These are phyloP conservation scores for Liposcelis brunnea DNA, from an alignment of 2,888 invertebrate species.

Conservation along the genomic window DNA sequence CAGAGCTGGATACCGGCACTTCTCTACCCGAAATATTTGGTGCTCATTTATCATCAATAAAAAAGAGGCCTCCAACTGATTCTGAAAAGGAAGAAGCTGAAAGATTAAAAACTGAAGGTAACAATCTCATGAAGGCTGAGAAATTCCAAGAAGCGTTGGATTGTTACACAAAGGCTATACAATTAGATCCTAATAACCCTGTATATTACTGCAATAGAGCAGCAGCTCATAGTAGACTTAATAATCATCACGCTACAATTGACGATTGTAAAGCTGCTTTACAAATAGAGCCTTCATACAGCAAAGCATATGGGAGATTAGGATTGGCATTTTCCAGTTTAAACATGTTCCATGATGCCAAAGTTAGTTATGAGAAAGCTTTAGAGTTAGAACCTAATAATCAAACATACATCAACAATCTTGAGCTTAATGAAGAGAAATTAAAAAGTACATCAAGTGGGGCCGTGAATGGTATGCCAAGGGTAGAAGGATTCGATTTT, in stretches of 20 bases:
- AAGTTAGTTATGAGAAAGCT: slow-evolving; percentile 72
- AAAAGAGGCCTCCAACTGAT: not conserved
- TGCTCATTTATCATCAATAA: slow-evolving; percentile 1
- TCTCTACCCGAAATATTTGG: slow-evolving; percentile 28
- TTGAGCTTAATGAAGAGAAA: slow-evolving; percentile 62
- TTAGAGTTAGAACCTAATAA: slow-evolving; percentile 83
- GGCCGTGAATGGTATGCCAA: not conserved
- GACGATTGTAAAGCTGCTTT: slow-evolving; percentile 83
- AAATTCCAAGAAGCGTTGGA: slow-evolving; percentile 64
- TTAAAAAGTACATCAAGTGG: slow-evolving; percentile 19
- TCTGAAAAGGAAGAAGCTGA: slow-evolving; percentile 50
- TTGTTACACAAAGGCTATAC: slow-evolving; percentile 74
- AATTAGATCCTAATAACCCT: slow-evolving; percentile 71
- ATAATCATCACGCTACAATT: slow-evolving; percentile 66
- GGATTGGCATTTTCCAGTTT: slow-evolving; percentile 76
- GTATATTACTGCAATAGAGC: slow-evolving; percentile 96
- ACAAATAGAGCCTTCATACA: slow-evolving; percentile 74
- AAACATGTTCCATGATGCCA: slow-evolving; percentile 66
- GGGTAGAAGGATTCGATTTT: not conserved
- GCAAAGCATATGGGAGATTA: slow-evolving; percentile 87
- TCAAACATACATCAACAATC: slow-evolving; percentile 72
- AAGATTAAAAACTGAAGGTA: slow-evolving; percentile 71
- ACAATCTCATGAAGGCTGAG: slow-evolving; percentile 71
- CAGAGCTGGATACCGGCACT: slow-evolving; percentile 23
- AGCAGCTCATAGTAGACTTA: slow-evolving; percentile 82